Percentiles rank a stretch among this genome's conserved stretches.
Evolutionary conservation across 1,140 invertebrate genomes (phyloP).

Genomic region (Globodera ellingtonae): DNA sequence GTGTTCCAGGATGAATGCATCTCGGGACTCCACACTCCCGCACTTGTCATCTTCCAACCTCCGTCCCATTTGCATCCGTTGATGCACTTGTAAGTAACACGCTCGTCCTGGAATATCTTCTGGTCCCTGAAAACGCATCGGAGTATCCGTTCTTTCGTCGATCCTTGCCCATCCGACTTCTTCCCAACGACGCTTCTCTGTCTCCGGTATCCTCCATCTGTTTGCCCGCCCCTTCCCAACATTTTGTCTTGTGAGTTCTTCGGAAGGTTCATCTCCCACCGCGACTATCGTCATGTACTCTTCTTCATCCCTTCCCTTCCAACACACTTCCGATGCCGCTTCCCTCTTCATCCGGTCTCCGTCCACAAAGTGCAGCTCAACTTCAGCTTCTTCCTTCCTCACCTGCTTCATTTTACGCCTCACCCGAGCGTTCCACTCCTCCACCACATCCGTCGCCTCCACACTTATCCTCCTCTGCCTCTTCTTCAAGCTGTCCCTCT

Average conservation of each 20-base stretch:
- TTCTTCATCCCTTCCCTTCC: not conserved
- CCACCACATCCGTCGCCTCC: slow-evolving; percentile 22
- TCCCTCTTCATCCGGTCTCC: not conserved
- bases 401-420: not conserved
- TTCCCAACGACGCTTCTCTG: not conserved
- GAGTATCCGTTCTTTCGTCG: not conserved
- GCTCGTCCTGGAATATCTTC: not conserved
- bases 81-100: not conserved
- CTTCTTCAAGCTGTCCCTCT: not conserved
- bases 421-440: slow-evolving; percentile 17
- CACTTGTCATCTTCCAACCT: not conserved
- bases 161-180: not conserved
- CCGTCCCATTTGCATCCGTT: slow-evolving; percentile 12
- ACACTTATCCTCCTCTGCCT: slow-evolving; percentile 1
- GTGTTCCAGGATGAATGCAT: slow-evolving; percentile 12
- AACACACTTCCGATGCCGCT: not conserved
- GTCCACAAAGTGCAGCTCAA: not conserved
- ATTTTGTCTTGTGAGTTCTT: not conserved
- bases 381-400: not conserved
- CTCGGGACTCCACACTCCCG: not conserved
- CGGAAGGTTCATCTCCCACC: not conserved
- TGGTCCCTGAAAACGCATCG: not conserved
- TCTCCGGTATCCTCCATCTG: not conserved
- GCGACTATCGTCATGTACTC: not conserved
- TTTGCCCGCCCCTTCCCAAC: not conserved